phyloP scores from a whole-genome alignment of 1,140 invertebrate genomes.

The Trichoplusia ni region DNA sequence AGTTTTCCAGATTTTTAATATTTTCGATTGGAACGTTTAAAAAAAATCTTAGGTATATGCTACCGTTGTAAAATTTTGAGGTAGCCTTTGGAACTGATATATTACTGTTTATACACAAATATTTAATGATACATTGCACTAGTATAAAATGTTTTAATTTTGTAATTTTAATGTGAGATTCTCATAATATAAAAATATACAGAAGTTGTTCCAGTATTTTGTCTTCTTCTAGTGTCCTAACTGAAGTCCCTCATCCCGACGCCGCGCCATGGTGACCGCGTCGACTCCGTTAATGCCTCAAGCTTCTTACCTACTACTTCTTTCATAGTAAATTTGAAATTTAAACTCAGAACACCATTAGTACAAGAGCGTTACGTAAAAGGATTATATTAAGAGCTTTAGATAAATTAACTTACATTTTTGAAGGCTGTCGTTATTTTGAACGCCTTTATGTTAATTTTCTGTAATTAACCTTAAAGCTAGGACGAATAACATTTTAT shows the following conservation, averaged over 20 bases:
- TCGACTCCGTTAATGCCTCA: not conserved
- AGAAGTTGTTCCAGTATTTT: too few species aligned
- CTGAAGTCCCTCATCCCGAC: not conserved
- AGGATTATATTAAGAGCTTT: conserved; percentile 15
- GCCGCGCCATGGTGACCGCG: not conserved
- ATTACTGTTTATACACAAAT: too few species aligned
- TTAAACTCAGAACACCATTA: conserved; percentile 19
- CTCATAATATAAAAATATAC: too few species aligned
- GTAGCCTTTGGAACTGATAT: not conserved
- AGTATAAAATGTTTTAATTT: too few species aligned
- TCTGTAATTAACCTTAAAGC: not conserved
- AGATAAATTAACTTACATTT: conserved; percentile 9
- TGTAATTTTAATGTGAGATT: too few species aligned
- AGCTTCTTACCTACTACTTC: conserved; percentile 14
- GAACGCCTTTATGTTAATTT: conserved; percentile 11
- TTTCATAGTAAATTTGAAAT: conserved; percentile 26
- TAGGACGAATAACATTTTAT: conserved; percentile 6
- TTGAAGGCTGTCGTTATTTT: conserved; percentile 4
- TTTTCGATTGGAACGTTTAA: too few species aligned
- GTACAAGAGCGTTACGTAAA: conserved; percentile 10
- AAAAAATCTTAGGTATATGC: too few species aligned
- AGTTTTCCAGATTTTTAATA: too few species aligned
- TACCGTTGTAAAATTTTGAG: not conserved
- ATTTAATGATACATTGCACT: too few species aligned
- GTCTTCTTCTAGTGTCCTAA: not conserved